Percentiles rank a stretch among this genome's conserved stretches.
phyloP scores from a whole-genome alignment of 2,888 invertebrate species.

The Pterostichus madidus region DNA sequence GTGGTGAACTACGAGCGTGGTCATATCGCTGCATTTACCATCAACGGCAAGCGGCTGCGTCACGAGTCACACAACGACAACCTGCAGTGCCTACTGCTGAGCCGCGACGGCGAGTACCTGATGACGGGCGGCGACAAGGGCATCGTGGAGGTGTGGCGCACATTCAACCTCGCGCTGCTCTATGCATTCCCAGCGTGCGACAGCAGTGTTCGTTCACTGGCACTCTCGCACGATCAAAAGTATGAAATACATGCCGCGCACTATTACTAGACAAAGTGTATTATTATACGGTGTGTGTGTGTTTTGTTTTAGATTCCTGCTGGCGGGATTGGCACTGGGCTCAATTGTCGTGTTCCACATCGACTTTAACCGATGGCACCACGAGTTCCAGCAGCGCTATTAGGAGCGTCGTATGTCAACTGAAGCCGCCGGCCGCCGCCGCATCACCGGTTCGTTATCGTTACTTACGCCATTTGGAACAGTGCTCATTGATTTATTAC shows the following conservation, averaged over 20 bases:
- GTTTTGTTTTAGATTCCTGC: conserved; percentile 86
- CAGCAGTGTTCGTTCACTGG: conserved; percentile 95
- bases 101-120: conserved; percentile 98
- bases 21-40: conserved; percentile 95
- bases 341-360: conserved; percentile 99
- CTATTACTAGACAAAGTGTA: neutral
- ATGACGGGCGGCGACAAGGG: conserved; percentile 98
- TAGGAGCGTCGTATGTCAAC: conserved; percentile 75
- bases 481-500: conserved; percentile 60
- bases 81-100: conserved; percentile 95
- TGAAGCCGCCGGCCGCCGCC: conserved; percentile 27
- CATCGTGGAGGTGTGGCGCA: conserved; percentile 98
- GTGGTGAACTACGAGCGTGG: conserved; percentile 96
- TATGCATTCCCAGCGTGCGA: conserved; percentile 99
- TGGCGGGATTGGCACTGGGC: conserved; percentile 98
- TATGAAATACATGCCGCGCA: conserved; percentile 78
- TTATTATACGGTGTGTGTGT: neutral
- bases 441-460: conserved; percentile 45
- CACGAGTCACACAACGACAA: conserved; percentile 96
- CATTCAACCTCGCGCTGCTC: conserved; percentile 96
- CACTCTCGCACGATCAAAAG: conserved; percentile 99
- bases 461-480: conserved; percentile 56
- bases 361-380: conserved; percentile 99
- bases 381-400: conserved; percentile 96
- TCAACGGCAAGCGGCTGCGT: conserved; percentile 93